Evolutionary conservation across 2,113 vertebrate genomes (phyloP), one percentile per base, ranked within the genome.

Genomic region (Sphaerodactylus townsendi): DNA sequence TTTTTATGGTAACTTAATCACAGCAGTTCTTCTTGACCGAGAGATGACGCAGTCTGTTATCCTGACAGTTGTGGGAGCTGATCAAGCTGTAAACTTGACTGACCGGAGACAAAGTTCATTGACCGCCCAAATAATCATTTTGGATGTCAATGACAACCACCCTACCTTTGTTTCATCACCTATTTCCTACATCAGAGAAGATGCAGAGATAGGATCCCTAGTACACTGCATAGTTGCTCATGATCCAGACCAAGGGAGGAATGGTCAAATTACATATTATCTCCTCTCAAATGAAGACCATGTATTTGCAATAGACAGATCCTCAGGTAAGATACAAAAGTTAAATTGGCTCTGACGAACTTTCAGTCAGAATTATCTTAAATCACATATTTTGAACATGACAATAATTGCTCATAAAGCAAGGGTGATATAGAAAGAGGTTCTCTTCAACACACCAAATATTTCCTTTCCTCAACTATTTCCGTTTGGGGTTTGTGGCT

Each of bases 141-240:
- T 98, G 87, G 98, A 99, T 28, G 79, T 96, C 50, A 99, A 99
- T 48, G 98, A 99, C 92, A 98, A 98, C 94, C 95, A 90, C 19
- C 98, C 98, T 0, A 90, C 77, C 72, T 98, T 99, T 79, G 19
- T 87, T 0, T 98, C 98, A 30, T 87, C 44, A 0, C 93, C 96
- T 65, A 13, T 92, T 1, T 90, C 92, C 46, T 95, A 65, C 35
- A 83, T 97, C 81, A 87, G 91, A 94, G 98, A 99, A 91, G 95
- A 98, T 39, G 90, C 94, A 1, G 88, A 94, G 1, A 88, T 95
- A 90, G 98, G 98, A 46, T 96, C 95, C 71, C 86, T 97, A 59
- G 95, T 98, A 59, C 97, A 98, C 89, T 96, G 59, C 3, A 9
- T 98, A 66, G 83, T 94, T 84, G 96, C 97, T n/a, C 91, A 94